phyloP scores from a whole-genome alignment of 2,113 vertebrate genomes.

The Corydoras maculifer region DNA sequence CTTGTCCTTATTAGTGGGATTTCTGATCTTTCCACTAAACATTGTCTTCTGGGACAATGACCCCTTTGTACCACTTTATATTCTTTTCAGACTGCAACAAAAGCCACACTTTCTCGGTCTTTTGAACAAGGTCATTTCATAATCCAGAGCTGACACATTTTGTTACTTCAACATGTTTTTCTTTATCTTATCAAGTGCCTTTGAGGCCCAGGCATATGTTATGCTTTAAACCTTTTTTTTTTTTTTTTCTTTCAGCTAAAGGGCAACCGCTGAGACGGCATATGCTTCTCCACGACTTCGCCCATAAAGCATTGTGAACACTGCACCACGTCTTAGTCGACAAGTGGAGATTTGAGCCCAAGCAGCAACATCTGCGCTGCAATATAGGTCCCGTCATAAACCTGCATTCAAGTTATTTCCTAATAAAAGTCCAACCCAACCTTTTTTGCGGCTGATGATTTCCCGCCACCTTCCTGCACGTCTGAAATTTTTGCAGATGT shows the following conservation, averaged over 20 bases:
- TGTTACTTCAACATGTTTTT: constrained; percentile 23
- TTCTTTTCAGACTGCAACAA: constrained; percentile 7
- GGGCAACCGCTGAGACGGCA: constrained; percentile 21
- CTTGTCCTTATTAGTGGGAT: no score
- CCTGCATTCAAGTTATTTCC: constrained; percentile 40
- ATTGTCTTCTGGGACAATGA: constrained; percentile 14
- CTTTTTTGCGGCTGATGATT: constrained; percentile 13
- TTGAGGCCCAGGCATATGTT: constrained; percentile 40
- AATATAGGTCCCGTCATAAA: constrained; percentile 47
- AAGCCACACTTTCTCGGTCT: not conserved
- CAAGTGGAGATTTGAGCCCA: constrained; percentile 32
- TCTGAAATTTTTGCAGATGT: constrained; percentile 31
- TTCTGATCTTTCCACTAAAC: not conserved
- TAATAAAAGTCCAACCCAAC: constrained; percentile 55
- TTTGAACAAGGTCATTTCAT: not conserved
- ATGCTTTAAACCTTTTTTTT: constrained; percentile 30
- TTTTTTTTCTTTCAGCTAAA: constrained; percentile 4
- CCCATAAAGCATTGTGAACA: constrained; percentile 42
- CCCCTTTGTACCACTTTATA: constrained; percentile 2
- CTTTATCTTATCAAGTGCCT: constrained; percentile 26
- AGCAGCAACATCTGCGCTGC: constrained; percentile 52
- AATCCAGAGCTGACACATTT: constrained; percentile 24
- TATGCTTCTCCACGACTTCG: constrained; percentile 37
- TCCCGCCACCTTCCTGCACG: constrained; percentile 8
- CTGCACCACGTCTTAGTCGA: constrained; percentile 36